These are phyloP conservation scores for Sebastes elongatus DNA, from an alignment of 2,797 vertebrate species.

Conservation along the genomic window DNA sequence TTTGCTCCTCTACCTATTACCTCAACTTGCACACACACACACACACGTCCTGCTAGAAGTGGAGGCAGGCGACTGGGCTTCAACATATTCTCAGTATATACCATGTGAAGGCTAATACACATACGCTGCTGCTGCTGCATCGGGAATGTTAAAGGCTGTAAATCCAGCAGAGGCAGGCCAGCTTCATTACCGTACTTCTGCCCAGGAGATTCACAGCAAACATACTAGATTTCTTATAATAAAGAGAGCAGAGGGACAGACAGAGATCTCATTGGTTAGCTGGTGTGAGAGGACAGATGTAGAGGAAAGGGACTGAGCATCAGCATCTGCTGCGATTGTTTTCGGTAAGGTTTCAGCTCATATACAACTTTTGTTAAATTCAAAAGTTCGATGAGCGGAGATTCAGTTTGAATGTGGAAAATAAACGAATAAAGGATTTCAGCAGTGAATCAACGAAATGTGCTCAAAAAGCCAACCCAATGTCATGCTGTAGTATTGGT, in stretches of 20 bases:
- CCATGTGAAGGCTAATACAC: neutral
- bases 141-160: neutral
- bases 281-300: neutral
- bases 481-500: neutral
- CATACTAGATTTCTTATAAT: neutral
- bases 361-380: neutral
- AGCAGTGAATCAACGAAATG: neutral
- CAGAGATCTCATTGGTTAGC: neutral
- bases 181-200: neutral
- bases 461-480: neutral
- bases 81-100: neutral
- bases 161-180: neutral
- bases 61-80: neutral
- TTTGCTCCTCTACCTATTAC: conserved; percentile 56
- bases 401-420: neutral
- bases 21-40: conserved; percentile 4
- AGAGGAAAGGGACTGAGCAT: neutral
- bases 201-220: neutral
- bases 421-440: neutral
- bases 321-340: neutral
- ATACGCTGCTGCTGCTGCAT: conserved; percentile 16
- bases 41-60: neutral
- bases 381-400: neutral
- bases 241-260: neutral
- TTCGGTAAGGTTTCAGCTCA: neutral